Evolutionary conservation across 2,797 vertebrate species (phyloP).

Genomic region (Spea hammondii): DNA sequence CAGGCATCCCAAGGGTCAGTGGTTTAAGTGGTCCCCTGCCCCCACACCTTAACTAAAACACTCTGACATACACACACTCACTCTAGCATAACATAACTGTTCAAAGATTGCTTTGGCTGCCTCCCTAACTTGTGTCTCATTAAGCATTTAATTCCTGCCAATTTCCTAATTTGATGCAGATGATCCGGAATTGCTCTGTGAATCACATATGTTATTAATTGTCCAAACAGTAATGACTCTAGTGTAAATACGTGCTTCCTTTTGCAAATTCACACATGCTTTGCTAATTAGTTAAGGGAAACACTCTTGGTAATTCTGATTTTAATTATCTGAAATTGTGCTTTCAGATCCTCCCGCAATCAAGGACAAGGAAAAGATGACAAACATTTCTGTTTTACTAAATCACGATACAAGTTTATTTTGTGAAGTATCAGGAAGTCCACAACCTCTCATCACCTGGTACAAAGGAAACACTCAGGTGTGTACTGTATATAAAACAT

Average conservation of each 20-base stretch:
- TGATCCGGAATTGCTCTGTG: slow-evolving; percentile 11
- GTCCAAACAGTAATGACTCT: slow-evolving; percentile 7
- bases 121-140: slow-evolving; percentile 4
- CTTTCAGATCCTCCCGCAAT: slow-evolving; percentile 88
- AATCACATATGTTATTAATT: slow-evolving; percentile 43
- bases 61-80: too few species aligned
- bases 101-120: background rate
- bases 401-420: slow-evolving; percentile 77
- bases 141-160: slow-evolving; percentile 10
- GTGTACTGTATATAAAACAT: background rate
- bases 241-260: slow-evolving; percentile 33
- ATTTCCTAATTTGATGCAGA: slow-evolving; percentile 32
- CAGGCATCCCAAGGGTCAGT: too few species aligned
- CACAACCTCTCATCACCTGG: slow-evolving; percentile 85
- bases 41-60: too few species aligned
- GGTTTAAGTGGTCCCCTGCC: too few species aligned
- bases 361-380: slow-evolving; percentile 70
- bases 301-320: background rate
- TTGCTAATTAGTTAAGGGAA: slow-evolving; percentile 16
- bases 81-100: too few species aligned
- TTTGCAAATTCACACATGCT: slow-evolving; percentile 34
- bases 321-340: slow-evolving; percentile 6
- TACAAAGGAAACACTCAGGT: slow-evolving; percentile 72
- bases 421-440: slow-evolving; percentile 88
- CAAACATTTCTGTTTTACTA: slow-evolving; percentile 80